phyloP scores from a whole-genome alignment of 1,140 invertebrate genomes.

The Aphaenogaster floridana region DNA sequence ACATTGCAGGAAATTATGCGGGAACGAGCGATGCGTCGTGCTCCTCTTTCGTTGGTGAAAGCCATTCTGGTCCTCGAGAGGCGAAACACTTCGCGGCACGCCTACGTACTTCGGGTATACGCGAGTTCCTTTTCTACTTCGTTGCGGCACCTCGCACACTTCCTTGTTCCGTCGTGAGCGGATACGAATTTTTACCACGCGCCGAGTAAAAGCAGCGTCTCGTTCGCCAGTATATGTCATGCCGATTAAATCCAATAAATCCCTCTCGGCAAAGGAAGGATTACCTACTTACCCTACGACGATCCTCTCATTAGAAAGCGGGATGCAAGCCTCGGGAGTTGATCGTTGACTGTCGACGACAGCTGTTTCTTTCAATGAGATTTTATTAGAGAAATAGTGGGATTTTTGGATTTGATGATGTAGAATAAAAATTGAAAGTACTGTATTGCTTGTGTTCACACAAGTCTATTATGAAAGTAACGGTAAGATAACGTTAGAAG shows the following conservation, averaged over 20 bases:
- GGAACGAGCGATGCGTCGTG: slow-evolving; percentile 53
- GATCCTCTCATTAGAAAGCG: slow-evolving; percentile 44
- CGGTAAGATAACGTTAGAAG: not conserved
- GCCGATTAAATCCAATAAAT: slow-evolving; percentile 31
- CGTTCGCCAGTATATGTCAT: not conserved
- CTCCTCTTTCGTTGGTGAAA: slow-evolving; percentile 71
- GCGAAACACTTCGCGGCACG: slow-evolving; percentile 72
- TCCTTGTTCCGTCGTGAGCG: slow-evolving; percentile 47
- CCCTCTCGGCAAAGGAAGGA: not conserved
- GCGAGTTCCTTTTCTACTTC: slow-evolving; percentile 65
- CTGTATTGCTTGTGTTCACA: not conserved
- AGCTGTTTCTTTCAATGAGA: slow-evolving; percentile 8
- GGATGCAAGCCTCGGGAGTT: not conserved
- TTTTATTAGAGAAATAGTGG: not conserved
- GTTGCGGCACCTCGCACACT: slow-evolving; percentile 21
- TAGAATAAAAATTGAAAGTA: not conserved
- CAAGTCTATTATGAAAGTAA: not conserved
- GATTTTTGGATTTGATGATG: not conserved
- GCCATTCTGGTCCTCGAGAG: slow-evolving; percentile 63
- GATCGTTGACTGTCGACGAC: not conserved
- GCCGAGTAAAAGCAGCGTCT: slow-evolving; percentile 36
- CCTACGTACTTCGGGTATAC: slow-evolving; percentile 63
- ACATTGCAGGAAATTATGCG: slow-evolving; percentile 64
- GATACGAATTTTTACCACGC: slow-evolving; percentile 52
- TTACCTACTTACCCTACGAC: not conserved